A percentile compares a stretch with the other conserved stretches of the same genome.
These are phyloP conservation scores for Pseudopipra pipra DNA, from an alignment of 2,113 vertebrate genomes.

Conservation along the genomic window DNA sequence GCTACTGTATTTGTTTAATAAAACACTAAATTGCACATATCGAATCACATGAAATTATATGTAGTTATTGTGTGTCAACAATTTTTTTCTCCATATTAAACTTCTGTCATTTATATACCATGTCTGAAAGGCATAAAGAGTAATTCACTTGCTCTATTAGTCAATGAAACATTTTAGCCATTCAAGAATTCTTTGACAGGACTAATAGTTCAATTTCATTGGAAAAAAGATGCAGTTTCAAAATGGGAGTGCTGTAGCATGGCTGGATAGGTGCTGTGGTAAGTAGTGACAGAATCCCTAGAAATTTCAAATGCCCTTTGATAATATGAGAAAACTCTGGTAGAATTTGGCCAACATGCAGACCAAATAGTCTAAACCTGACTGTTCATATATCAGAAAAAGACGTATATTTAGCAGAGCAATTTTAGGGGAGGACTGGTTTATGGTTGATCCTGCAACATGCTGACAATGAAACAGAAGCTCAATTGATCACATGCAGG, in stretches of 20 bases:
- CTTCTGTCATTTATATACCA: neutral
- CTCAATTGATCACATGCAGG: neutral
- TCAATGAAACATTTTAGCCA: neutral
- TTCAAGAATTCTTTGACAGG: neutral
- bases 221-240: neutral
- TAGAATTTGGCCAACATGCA: neutral
- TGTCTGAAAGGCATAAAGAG: neutral
- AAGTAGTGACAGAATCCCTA: neutral
- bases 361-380: neutral
- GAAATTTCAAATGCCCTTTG: neutral
- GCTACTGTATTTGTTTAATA: constrained; percentile 74
- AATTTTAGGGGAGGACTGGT: neutral
- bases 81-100: constrained; percentile 1
- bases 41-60: constrained; percentile 42
- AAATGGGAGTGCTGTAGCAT: neutral
- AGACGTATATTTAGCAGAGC: neutral
- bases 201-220: neutral
- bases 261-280: neutral
- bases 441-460: neutral
- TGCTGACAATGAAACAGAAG: neutral
- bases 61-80: constrained; percentile 12
- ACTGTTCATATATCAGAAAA: neutral
- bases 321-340: neutral
- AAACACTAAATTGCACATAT: constrained; percentile 70
- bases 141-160: neutral